These are phyloP conservation scores for Dyspetes luteomarginatus DNA, from an alignment of 2,888 invertebrate species.

Conservation along the genomic window DNA sequence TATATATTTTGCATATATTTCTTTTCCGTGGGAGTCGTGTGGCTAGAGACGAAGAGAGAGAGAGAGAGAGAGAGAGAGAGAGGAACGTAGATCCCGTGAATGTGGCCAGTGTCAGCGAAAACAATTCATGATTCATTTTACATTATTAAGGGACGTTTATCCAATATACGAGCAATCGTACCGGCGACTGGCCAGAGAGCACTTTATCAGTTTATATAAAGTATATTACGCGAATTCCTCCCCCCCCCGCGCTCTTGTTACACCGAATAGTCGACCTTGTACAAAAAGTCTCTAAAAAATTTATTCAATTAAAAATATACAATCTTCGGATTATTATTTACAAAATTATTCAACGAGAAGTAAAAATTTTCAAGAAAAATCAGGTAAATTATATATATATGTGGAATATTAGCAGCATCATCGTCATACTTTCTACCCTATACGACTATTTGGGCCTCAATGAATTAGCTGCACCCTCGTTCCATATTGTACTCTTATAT, in stretches of 20 bases:
- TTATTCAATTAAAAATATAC: slow-evolving; percentile 75
- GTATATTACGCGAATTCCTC: slow-evolving; percentile 7
- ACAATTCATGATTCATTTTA: slow-evolving; percentile 64
- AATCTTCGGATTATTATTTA: slow-evolving; percentile 71
- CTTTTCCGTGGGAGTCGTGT: too few species aligned
- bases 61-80: too few species aligned
- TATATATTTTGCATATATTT: too few species aligned
- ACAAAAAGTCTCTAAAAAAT: slow-evolving; percentile 62
- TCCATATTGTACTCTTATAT: slow-evolving; percentile 25
- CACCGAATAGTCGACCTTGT: slow-evolving; percentile 49
- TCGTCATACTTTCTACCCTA: not conserved
- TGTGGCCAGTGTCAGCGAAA: slow-evolving; percentile 50
- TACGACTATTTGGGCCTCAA: not conserved
- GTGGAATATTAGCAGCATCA: slow-evolving; percentile 5
- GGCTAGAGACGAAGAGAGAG: too few species aligned
- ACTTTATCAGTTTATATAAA: slow-evolving; percentile 30
- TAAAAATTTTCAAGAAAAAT: not conserved
- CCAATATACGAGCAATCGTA: slow-evolving; percentile 66
- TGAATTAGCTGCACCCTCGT: not conserved
- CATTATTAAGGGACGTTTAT: slow-evolving; percentile 68
- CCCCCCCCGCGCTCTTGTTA: slow-evolving; percentile 16
- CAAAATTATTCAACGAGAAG: slow-evolving; percentile 50
- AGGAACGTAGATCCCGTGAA: slow-evolving; percentile 39
- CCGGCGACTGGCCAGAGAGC: slow-evolving; percentile 47
- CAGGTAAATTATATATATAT: slow-evolving; percentile 1